Conservation (phyloP, 2,888 invertebrate genomes). For the Phragmatobia fuliginosa region DNA sequence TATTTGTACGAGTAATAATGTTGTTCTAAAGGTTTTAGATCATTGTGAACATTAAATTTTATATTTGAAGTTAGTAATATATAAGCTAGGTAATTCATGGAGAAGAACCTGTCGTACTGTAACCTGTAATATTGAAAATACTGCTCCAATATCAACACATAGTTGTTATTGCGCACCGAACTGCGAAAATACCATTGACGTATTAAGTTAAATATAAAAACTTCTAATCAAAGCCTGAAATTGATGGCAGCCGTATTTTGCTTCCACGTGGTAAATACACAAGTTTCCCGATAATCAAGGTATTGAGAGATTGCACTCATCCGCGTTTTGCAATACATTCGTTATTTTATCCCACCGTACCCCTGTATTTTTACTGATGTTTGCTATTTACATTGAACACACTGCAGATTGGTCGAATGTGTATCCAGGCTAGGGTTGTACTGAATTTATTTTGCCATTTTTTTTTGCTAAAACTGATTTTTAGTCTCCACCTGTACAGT, state of each 20-base stretch:
- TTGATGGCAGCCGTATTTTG: constrained; percentile 26
- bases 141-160: not conserved
- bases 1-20: no score
- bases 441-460: not conserved
- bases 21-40: not conserved
- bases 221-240: constrained; percentile 29
- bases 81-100: no score
- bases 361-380: constrained; percentile 61
- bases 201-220: not conserved
- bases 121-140: not conserved
- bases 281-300: constrained; percentile 55
- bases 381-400: constrained; percentile 67
- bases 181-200: not conserved
- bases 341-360: constrained; percentile 54
- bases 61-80: not conserved
- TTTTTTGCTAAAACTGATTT: no score
- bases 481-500: not conserved
- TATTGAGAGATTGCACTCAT: constrained; percentile 62
- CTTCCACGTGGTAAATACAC: constrained; percentile 44
- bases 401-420: constrained; percentile 58
- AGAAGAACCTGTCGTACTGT: no score
- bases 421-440: constrained; percentile 45
- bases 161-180: not conserved
- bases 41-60: not conserved
- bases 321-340: constrained; percentile 48